These are phyloP conservation scores for Baronia brevicornis DNA, from an alignment of 2,888 invertebrate genomes.

Conservation along the genomic window DNA sequence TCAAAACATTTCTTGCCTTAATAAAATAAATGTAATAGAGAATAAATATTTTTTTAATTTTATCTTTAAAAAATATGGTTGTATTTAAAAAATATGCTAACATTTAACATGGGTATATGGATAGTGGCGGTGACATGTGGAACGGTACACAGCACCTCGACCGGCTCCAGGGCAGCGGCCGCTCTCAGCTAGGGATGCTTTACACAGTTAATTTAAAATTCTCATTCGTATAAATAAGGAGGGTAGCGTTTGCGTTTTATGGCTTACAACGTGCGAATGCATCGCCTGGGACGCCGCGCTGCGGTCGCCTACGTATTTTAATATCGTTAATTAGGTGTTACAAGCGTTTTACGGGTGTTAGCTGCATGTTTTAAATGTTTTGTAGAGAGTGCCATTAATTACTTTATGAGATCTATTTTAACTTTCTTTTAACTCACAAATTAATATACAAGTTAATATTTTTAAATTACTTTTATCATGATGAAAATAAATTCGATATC, in stretches of 20 bases:
- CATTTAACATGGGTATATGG: no score
- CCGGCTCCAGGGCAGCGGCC: conserved; percentile 35
- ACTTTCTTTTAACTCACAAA: no score
- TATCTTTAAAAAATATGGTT: no score
- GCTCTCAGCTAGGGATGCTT: conserved; percentile 52
- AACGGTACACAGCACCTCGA: conserved; percentile 35
- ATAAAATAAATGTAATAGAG: no score
- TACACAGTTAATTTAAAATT: conserved; percentile 75
- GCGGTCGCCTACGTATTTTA: conserved; percentile 68
- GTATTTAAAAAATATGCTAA: no score
- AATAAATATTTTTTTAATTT: no score
- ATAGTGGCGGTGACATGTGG: conserved; percentile 25
- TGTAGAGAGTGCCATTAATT: conserved; percentile 9
- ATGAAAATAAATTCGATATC: no score
- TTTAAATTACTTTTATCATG: no score
- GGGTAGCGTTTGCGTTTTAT: conserved; percentile 74
- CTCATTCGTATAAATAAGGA: conserved; percentile 73
- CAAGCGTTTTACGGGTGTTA: conserved; percentile 39
- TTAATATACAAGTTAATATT: no score
- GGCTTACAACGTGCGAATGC: conserved; percentile 69
- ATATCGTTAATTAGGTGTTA: conserved; percentile 74
- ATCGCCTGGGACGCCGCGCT: conserved; percentile 61
- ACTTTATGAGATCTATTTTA: no score
- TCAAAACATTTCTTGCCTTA: no score
- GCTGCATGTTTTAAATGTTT: conserved; percentile 20